Evolutionary conservation across 1,140 invertebrate genomes (phyloP), one percentile per base, ranked within the genome.

Genomic region (Lepidurus apus): DNA sequence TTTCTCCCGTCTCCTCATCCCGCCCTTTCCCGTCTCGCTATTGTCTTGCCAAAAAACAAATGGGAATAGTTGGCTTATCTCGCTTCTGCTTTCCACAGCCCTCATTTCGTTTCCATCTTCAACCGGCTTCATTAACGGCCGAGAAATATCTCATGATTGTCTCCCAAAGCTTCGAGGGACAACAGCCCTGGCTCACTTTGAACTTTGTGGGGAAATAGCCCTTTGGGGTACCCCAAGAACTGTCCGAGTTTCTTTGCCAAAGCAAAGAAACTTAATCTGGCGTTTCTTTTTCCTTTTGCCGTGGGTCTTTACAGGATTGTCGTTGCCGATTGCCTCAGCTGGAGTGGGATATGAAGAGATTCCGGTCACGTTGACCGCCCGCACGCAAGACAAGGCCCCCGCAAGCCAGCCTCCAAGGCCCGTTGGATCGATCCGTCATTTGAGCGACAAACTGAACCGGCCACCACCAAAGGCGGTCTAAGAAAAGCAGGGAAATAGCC

Each of bases 1-100:
- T 21, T 17, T 17, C 45, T 17, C 45, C 10, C 5, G 53, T 65
- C 53, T 17, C 53, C 53, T 65, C 53, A 65, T 65, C 53, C 53
- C 53, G 53, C 53, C 53, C 13, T 65, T 65, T 65, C 17, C 10
- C 45, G 53, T 9, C 53, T 7, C n/a, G 53, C 53, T 65, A 65
- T 65, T 65, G 53, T 65, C 53, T 65, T 65, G 53, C 53, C 53
- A 65, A 65, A 65, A 65, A 65, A 65, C 53, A 65, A 65, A 65
- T 65, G 53, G 53, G 53, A 65, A 65, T 65, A 65, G 17, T 65
- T 65, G 8, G 53, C 53, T 65, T 65, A 65, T 65, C 53, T 65
- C n/a, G n/a, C 53, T 13, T n/a, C 53, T 13, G 21, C 53, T 65
- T 65, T 65, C 53, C 53, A 65, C 53, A 65, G 53, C 21, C 21